Evolutionary conservation across 2,113 vertebrate genomes (phyloP), one percentile per base, ranked within the genome.

Genomic region (Atractosteus spatula): DNA sequence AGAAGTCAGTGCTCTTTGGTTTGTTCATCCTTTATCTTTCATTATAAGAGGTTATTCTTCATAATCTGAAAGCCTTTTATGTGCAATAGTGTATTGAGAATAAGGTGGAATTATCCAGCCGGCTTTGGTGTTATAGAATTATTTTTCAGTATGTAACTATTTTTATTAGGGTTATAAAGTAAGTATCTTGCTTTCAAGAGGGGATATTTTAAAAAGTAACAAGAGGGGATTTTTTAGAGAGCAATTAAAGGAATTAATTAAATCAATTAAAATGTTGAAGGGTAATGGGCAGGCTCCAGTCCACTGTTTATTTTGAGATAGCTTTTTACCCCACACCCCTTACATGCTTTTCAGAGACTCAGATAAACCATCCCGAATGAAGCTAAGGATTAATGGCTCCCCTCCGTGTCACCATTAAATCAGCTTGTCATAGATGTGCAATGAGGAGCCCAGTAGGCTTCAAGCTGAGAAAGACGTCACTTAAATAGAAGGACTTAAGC

Each of bases 291-390:
- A 51, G 59, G 59, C 62, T 3, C 41, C 10, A 41, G 41, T 55
- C 68, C 56, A 10, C 41, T 29, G 7, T 68, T 6, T 45, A 42
- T 61, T 16, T 62, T 62, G 41, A 47, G 56, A 70, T 62, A 44
- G 57, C 43, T 4, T 14, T 16, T 57, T 61, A 43, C 55, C 68
- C 55, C 13, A 59, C 56, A 61, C 69, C 56, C n/a, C 10, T 59
- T n/a, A 62, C 55, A 45, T 16, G 44, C 41, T 70, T 43, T 2
- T 7, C 69, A 45, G 42, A 56, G 45, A 14, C 45, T 14, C 43
- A 66, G 64, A 66, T 66, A 66, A 66, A 66, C 14, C 42, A 66
- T 66, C 29, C 56, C 61, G 42, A 8, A 61, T 61, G 61, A 61
- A 70, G 7, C 42, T 62, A 16, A 41, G 41, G 55, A 59, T 17